phyloP scores from a whole-genome alignment of 2,113 vertebrate species.

The Rhynchopsitta pachyrhyncha region DNA sequence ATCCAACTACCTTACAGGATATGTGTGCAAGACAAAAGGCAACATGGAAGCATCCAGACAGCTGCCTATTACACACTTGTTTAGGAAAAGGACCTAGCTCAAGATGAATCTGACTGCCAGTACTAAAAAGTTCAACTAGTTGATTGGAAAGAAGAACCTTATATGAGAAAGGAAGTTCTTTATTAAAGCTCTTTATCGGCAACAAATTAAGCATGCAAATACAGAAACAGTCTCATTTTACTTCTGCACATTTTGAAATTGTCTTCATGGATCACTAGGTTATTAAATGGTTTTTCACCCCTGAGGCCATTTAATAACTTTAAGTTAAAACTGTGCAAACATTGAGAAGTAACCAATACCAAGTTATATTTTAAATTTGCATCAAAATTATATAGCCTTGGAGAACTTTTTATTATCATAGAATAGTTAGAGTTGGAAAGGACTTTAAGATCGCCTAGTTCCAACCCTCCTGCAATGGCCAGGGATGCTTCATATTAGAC shows the following conservation, averaged over 20 bases:
- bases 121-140: neutral
- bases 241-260: slow-evolving; percentile 53
- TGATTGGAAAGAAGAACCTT: neutral
- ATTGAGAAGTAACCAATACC: slow-evolving; percentile 58
- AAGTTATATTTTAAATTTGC: slow-evolving; percentile 55
- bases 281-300: slow-evolving; percentile 65
- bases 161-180: slow-evolving; percentile 28
- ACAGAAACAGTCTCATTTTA: slow-evolving; percentile 43
- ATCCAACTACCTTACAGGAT: neutral
- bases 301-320: slow-evolving; percentile 19
- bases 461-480: neutral
- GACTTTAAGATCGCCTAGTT: neutral
- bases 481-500: neutral
- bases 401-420: neutral
- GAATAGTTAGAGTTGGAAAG: neutral
- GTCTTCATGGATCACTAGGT: slow-evolving; percentile 59
- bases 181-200: slow-evolving; percentile 24
- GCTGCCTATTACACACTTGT: neutral
- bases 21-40: neutral
- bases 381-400: slow-evolving; percentile 17
- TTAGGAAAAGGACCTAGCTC: neutral
- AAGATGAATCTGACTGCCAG: neutral
- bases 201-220: slow-evolving; percentile 63
- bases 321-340: slow-evolving; percentile 56
- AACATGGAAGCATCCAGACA: neutral